Conservation (phyloP, 2,888 invertebrate genomes). For the Pyrgus malvae region DNA sequence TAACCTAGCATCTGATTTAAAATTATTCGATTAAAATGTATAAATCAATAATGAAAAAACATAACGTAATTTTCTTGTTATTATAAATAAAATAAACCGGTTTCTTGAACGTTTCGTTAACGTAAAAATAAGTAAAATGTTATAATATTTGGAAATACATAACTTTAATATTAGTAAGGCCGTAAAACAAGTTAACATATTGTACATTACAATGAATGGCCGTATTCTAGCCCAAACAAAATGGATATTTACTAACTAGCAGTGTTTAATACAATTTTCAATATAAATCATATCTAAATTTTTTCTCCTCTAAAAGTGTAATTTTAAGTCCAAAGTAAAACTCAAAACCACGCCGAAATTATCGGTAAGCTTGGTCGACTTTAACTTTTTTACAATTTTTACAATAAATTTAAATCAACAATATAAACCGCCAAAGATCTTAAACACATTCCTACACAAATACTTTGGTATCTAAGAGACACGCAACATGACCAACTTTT, state of each 20-base stretch:
- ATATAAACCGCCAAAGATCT: conserved; percentile 31
- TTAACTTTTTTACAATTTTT: conserved; percentile 17
- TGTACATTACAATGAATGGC: conserved; percentile 39
- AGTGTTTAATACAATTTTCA: conserved; percentile 24
- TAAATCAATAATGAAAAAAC: conserved; percentile 24
- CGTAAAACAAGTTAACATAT: conserved; percentile 62
- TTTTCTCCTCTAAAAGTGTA: background rate
- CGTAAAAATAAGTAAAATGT: conserved; percentile 7
- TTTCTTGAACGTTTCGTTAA: conserved; percentile 25
- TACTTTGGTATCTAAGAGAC: conserved; percentile 64
- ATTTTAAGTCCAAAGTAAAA: conserved; percentile 6
- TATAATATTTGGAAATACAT: conserved; percentile 26
- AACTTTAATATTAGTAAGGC: conserved; percentile 50
- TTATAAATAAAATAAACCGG: conserved; percentile 24
- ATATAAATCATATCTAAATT: conserved; percentile 14
- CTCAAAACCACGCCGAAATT: conserved; percentile 4
- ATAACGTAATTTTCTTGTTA: conserved; percentile 8
- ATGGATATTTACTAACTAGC: conserved; percentile 64
- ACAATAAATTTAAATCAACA: conserved; percentile 18
- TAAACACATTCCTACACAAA: conserved; percentile 37
- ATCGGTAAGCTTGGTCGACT: conserved; percentile 23
- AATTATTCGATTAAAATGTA: conserved; percentile 36
- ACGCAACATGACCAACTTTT: conserved; percentile 52
- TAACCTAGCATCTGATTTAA: conserved; percentile 53
- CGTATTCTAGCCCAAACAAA: conserved; percentile 41